Base-by-base conservation (phyloP, 2,888 invertebrate species). In the Zaprionus bogoriensis region DNA sequence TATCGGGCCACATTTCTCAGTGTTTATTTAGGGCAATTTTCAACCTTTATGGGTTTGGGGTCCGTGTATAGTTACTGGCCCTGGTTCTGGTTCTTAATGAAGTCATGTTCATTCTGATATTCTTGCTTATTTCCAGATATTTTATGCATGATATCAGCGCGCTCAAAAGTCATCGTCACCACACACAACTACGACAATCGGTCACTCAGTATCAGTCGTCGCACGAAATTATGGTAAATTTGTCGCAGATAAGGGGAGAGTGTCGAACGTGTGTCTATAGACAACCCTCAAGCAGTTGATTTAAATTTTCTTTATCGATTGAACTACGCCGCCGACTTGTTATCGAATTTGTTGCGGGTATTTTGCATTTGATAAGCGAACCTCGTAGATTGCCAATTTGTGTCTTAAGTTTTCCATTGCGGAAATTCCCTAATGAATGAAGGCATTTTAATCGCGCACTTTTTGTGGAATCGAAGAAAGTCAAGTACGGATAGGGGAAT, bases 21-120 rank as follows among this genome's bases (percentile, higher is more conserved):
- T 78, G 63, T 81, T 81, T 82, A 68, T 82, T 85, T 85, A 85
- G 80, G 80, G 57, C 82, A 65, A 45, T 48, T n/a, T n/a, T 20
- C 17, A 12, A 20, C 27, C n/a, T 28, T 23, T 27, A 58, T 55
- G n/a, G n/a, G n/a, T 30, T 48, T 17, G 28, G 54, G 36, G 22
- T 55, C 30, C 61, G 9, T 19, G 14, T 12, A 32, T n/a, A 7
- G 14, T 17, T 36, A 7, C 17, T 25, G 25, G 28, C 28, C n/a
- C 7, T n/a, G n/a, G 17, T 6, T 46, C 3, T 45, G 7, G 14
- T 54, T 50, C 41, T 54, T 57, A 77, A 84, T 80, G 81, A 77
- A 77, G 28, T 69, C 65, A 46, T 77, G 68, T 69, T 45, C n/a
- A 27, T 38, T 53, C 30, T 30, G 19, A 14, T 19, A 19, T 45